Base-by-base conservation (phyloP, 2,888 invertebrate genomes). In the Andricus quercusramuli region DNA sequence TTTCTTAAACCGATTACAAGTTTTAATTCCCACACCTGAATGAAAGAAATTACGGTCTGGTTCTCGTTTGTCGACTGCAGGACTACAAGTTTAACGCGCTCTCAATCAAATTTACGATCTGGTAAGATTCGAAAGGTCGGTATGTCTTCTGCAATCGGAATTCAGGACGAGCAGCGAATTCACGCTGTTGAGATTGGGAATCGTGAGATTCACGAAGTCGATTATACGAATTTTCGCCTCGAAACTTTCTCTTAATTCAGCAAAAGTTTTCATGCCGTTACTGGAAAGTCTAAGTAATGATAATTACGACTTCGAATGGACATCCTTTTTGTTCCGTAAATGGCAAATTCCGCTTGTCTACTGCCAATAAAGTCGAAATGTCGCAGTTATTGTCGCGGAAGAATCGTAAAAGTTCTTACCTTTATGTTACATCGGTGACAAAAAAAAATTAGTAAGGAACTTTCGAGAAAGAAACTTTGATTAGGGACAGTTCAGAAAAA, bases 21-120 rank as follows among this genome's bases (percentile, higher is more conserved):
- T 29, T 74, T 70, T 22, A 74, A 56, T 74, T 74, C 74, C 56
- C 74, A 74, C 32, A 74, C n/a, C 32, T 56, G 74, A 37, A 56
- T 32, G 74, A 74, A 74, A 56, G 74, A 32, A 74, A 51, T 74
- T 74, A 74, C 56, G 32, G 74, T 74, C 56, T 74, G 74, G 56
- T 56, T 74, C 56, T n/a, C 56, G 56, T 56, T 56, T n/a, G 56
- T 56, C n/a, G 56, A 56, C n/a, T 56, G 11, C 56, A 56, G n/a
- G n/a, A 74, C 74, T 74, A 74, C 56, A 74, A 32, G 74, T 74
- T 37, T 74, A 74, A 68, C 68, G 68, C 78, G 59, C 79, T 79
- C 70, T 79, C 79, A 79, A 79, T 79, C 79, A 79, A 79, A 79
- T 79, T 79, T 76, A 79, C 74, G 74, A 74, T 65, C 74, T 64